Base-by-base conservation (phyloP, 1,140 invertebrate species). In the Lasioglossum baleicum region DNA sequence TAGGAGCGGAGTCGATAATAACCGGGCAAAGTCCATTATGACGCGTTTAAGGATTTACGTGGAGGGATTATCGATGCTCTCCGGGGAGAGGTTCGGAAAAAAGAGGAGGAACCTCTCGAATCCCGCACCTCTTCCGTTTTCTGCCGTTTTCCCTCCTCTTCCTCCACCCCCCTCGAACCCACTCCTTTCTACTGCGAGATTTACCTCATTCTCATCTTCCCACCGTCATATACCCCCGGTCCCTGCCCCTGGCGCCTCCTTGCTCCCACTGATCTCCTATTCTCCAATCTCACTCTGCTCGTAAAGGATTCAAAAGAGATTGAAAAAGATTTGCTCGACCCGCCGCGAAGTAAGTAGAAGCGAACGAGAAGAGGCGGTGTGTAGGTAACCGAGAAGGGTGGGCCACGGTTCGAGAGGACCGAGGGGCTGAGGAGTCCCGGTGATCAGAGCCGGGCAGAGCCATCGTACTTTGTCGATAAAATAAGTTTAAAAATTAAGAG, bases 231-330 rank as follows among this genome's bases (percentile, higher is more conserved):
- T 1, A 0, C 26, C 35, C 22, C 42, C 31, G 35, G 44, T 4
- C 67, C 15, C 51, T 53, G 26, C 26, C 26, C 26, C 26, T 26
- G 26, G 26, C 26, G 11, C 11, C 51, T 15, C 17, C n/a, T 35
- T 35, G 35, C 13, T 8, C n/a, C 20, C 67, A 26, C 42, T 35
- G 64, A 65, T 75, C 78, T 66, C 67, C 61, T 58, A 48, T 75
- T 68, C 66, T 87, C 75, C 84, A 85, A 87, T 85, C 85, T 82
- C 82, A 61, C 76, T 70, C 65, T 77, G 69, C 83, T 75, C 70
- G 81, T 87, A 83, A 87, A 87, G 85, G 86, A 87, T 87, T 87
- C 85, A 82, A 82, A 84, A 87, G 83, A 87, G 86, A 87, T 87
- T 84, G 86, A 87, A 82, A 87, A 87, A 87, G 85, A 87, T 87